phyloP scores from a whole-genome alignment of 2,888 invertebrate species.

The Cheilosia grossa region DNA sequence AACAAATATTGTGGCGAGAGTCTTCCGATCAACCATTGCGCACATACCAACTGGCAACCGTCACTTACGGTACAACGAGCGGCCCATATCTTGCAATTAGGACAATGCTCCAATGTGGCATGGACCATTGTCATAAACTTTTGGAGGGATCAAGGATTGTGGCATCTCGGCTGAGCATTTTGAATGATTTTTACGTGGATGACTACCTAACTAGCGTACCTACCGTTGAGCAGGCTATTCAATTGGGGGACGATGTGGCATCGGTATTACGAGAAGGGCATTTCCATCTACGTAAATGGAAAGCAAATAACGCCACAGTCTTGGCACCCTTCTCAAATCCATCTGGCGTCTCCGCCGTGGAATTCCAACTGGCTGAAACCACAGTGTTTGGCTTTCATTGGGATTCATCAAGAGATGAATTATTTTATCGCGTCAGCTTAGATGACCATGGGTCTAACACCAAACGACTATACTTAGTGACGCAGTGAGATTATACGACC shows the following conservation, averaged over 20 bases:
- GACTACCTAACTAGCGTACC: conserved; percentile 9
- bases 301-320: conserved; percentile 13
- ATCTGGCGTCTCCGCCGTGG: background rate
- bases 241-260: conserved; percentile 18
- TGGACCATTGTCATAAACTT: conserved; percentile 23
- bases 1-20: conserved; percentile 11
- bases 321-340: conserved; percentile 2
- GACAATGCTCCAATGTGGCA: conserved; percentile 13
- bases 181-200: conserved; percentile 7
- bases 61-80: background rate
- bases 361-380: conserved; percentile 8
- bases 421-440: conserved; percentile 18
- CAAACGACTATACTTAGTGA: background rate
- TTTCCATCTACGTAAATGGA: conserved; percentile 38
- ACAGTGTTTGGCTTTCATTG: conserved; percentile 29
- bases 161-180: background rate
- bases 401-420: conserved; percentile 25
- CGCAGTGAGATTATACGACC: background rate
- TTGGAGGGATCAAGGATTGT: no score
- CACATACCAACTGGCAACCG: no score
- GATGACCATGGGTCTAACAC: conserved; percentile 6
- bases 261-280: conserved; percentile 9
- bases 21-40: no score
- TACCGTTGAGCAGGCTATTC: conserved; percentile 1
- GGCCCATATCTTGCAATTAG: conserved; percentile 1